Base-by-base conservation (phyloP, 2,888 invertebrate genomes). In the Clistopyga incitator region DNA sequence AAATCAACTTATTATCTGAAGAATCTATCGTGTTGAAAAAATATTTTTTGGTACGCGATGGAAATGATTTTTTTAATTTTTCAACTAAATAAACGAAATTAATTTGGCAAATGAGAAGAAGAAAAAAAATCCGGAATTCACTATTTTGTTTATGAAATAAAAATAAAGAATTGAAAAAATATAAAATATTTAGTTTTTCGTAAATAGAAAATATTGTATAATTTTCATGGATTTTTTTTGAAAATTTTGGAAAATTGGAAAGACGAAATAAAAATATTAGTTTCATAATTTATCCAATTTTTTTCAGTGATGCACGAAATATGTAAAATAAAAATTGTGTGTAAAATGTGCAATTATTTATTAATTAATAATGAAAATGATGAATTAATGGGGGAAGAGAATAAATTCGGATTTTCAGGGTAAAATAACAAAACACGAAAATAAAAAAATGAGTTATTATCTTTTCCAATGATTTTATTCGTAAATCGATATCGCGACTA, bases 401-500 rank as follows among this genome's bases (percentile, higher is more conserved):
- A 54, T 54, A 54, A 56, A 34, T 34, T n/a, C 38, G 2, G 59
- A 56, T 50, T 71, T 11, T 23, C 23, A 47, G 72, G 47, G n/a
- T 47, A 18, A 29, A 50, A 47, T 29, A 47, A 68, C 6, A 45
- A 74, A 74, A 56, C 13, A 38, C 59, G 4, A 56, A 45, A 45
- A n/a, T 11, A 45, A 70, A 70, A 1, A 6, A 38, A 38, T 20
- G 1, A 15, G 15, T 29, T 59, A 52, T 42, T 42, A 6, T 52
- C 20, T 50, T 64, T 75, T 65, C 54, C 52, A 54, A 65, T 65
- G 23, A 52, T 75, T 76, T 76, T 76, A 76, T 76, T 76, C 75
- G 65, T 76, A 74, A 76, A 65, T 65, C 38, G 75, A 65, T 76
- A 76, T 76, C 65, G 75, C 75, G 65, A 76, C 54, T 65, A 65